Evolutionary conservation across 2,888 invertebrate genomes (phyloP), one percentile per base, ranked within the genome.

Genomic region (Andrena fulva): DNA sequence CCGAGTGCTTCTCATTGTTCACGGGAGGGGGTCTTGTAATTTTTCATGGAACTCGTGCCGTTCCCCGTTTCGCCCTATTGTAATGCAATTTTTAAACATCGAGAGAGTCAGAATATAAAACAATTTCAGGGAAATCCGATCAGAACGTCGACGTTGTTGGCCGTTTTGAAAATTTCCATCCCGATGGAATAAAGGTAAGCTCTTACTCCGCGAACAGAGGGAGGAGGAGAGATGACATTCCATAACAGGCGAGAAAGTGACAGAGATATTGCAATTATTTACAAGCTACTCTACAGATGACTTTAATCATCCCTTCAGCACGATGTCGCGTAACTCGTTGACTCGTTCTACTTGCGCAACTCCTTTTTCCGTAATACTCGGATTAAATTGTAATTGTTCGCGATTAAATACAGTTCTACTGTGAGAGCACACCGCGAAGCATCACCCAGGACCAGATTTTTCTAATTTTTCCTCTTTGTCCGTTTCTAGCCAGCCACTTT

Each of bases 191-290:
- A 20, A 73, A 20, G 12, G 56, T 10, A 54, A 33, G 50, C 33
- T 63, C 33, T 63, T 31, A 7, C 59, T 56, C 24, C n/a, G 10
- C 29, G 10, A 10, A 12, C 12, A 33, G 42, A 42, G 1, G 42
- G 42, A 50, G n/a, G 20, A 6, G 35, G 24, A 27, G 35, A 35
- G 24, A 35, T 24, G 24, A 24, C 6, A 29, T 7, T 29, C 3
- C 52, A 10, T 27, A 20, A 12, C 8, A 31, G 7, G 0, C 4
- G 24, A 20, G 12, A 20, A 27, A 16, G 12, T 29, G 4, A 35
- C 20, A 52, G 27, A 54, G 8, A n/a, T 59, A 20, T 31, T 52
- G 10, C 59, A 35, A 77, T 62, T 62, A 71, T 71, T 71, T 33
- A 71, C 52, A 31, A 62, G 52, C 12, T 33, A 52, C 16, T 24